Evolutionary conservation across 2,888 invertebrate species (phyloP).

Genomic region (Sesia apiformis): DNA sequence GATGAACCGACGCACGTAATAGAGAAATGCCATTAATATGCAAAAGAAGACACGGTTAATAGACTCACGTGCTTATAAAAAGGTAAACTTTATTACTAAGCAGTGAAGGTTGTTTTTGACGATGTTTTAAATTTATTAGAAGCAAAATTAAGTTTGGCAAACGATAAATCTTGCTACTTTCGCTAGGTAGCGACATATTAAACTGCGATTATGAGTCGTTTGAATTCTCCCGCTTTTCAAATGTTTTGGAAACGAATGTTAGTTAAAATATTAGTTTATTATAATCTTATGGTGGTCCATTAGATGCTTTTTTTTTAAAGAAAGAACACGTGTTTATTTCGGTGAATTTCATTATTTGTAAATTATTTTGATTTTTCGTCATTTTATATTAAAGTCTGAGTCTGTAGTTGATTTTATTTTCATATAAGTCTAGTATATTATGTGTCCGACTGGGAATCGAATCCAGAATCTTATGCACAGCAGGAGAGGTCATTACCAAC

Average conservation of each 20-base stretch:
- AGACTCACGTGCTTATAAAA: background rate
- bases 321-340: no score
- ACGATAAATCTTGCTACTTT: background rate
- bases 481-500: no score
- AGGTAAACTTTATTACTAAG: background rate
- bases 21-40: constrained; percentile 27
- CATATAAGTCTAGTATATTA: no score
- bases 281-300: no score
- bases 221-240: background rate
- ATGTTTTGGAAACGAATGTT: background rate
- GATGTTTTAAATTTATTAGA: background rate
- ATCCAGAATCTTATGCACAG: no score
- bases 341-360: no score
- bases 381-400: no score
- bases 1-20: constrained; percentile 10
- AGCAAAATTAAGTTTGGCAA: background rate
- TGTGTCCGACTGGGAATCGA: no score
- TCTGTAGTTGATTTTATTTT: no score
- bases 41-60: constrained; percentile 12
- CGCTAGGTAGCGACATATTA: background rate
- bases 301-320: no score
- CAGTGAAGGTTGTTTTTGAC: background rate
- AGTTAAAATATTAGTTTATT: background rate
- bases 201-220: background rate
- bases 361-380: no score